Base-by-base conservation (phyloP, 2,797 vertebrate genomes). In the Smutsia temminckii region DNA sequence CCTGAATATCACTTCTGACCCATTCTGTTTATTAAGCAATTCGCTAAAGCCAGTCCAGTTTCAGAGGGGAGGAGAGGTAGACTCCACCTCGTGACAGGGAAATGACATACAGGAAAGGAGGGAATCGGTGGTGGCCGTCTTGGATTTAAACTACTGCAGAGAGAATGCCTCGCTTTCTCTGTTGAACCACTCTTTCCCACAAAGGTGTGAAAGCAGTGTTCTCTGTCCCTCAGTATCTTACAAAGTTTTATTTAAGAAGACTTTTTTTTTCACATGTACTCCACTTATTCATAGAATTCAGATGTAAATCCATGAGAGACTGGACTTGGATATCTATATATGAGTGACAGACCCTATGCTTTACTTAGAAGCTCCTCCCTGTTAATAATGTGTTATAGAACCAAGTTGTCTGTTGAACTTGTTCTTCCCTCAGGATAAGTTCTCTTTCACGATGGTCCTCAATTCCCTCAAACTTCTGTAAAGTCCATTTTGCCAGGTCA, bases 1-100 rank as follows among this genome's bases (percentile, higher is more conserved):
- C 68, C 86, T 95, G 83, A 79, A 88, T 79, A 86, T 91, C 29
- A 74, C n/a, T 95, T 89, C 34, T 46, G 5, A 53, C 51, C 72
- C 66, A 61, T 85, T 61, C 66, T 81, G n/a, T 72, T 92, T 51
- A 46, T 80, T 53, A 63, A 85, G 64, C 23, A 79, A 94, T 7
- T 59, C 57, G 53, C 21, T 29, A 78, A 94, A 14, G 6, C 29
- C 71, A 96, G 66, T 77, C 37, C 21, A 37, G 21, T 64, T 72
- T 81, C 25, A 77, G 37, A 25, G 25, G 42, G 51, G 25, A 27
- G n/a, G 53, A 92, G 40, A 80, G 72, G 40, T 10, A 81, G 14
- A 90, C 14, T 66, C n/a, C 1, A 25, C 42, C 17, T 87, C 49
- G n/a, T n/a, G 13, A 86, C 17, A 29, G 4, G 18, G 1, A 32